Percentiles rank a stretch among this genome's conserved stretches.
These are phyloP conservation scores for Tigriopus californicus DNA, from an alignment of 2,888 invertebrate genomes.

Conservation along the genomic window DNA sequence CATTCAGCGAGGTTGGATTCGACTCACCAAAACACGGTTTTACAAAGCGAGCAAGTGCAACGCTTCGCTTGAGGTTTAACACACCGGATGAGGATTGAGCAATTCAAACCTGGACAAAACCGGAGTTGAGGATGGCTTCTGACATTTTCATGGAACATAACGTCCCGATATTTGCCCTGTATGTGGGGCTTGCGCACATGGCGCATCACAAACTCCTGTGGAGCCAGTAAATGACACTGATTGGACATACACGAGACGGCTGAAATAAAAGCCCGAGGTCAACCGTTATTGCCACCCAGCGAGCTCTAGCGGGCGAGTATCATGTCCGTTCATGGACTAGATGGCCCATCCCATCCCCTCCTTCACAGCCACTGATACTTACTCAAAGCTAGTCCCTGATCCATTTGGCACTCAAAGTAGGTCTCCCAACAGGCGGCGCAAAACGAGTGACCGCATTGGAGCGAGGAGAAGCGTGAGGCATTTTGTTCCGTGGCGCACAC, in stretches of 20 bases:
- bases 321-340: too few relatives aligned
- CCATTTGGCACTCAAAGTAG: conserved; percentile 90
- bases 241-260: conserved; percentile 94
- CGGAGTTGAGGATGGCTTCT: conserved; percentile 65
- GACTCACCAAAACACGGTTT: conserved; percentile 65
- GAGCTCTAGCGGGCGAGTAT: too few relatives aligned
- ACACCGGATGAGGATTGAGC: conserved; percentile 68
- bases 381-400: conserved; percentile 55
- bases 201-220: conserved; percentile 82
- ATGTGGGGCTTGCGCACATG: conserved; percentile 60
- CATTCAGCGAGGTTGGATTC: conserved; percentile 20
- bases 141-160: conserved; percentile 89
- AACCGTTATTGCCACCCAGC: too few relatives aligned
- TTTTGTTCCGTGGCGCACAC: not conserved
- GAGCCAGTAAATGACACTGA: conserved; percentile 79
- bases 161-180: conserved; percentile 81
- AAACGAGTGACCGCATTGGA: conserved; percentile 58
- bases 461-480: not conserved
- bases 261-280: conserved; percentile 29
- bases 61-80: conserved; percentile 62
- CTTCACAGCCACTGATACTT: too few relatives aligned
- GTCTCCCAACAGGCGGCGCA: conserved; percentile 91
- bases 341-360: too few relatives aligned
- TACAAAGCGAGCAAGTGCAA: conserved; percentile 71
- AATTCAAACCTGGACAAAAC: conserved; percentile 91